Evolutionary conservation across 2,888 invertebrate genomes (phyloP).

Genomic region (Mythimna ferrago): DNA sequence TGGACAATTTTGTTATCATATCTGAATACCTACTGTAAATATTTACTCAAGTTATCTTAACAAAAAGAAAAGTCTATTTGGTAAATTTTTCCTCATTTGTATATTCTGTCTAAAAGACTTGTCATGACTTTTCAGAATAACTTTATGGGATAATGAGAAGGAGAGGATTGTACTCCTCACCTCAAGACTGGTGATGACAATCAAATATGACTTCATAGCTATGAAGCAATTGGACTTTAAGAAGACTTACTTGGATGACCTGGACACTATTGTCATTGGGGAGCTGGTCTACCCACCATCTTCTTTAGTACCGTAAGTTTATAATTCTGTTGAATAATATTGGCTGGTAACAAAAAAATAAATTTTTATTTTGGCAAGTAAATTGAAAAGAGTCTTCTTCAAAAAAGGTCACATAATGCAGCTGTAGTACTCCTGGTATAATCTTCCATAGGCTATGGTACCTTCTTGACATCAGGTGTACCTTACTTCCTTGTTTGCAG

Average conservation of each 20-base stretch:
- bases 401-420: neutral
- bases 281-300: constrained; percentile 95
- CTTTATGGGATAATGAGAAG: constrained; percentile 96
- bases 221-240: constrained; percentile 93
- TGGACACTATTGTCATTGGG: constrained; percentile 94
- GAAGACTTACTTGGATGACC: constrained; percentile 92
- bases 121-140: constrained; percentile 91
- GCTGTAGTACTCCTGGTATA: neutral
- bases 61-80: neutral
- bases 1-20: constrained; percentile 22
- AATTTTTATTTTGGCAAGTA: neutral
- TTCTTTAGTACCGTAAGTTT: constrained; percentile 95
- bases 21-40: constrained; percentile 1
- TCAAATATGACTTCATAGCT: constrained; percentile 97
- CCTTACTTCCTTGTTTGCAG: too few species aligned
- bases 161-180: constrained; percentile 95
- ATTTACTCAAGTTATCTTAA: constrained; percentile 15
- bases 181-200: constrained; percentile 93
- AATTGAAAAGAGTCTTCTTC: neutral
- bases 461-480: neutral
- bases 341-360: neutral
- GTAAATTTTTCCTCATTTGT: constrained; percentile 3
- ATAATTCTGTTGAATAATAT: neutral
- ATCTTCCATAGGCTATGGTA: neutral
- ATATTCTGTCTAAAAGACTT: neutral